Base-by-base conservation (phyloP, 2,113 vertebrate genomes). In the Siphamia tubifer region DNA sequence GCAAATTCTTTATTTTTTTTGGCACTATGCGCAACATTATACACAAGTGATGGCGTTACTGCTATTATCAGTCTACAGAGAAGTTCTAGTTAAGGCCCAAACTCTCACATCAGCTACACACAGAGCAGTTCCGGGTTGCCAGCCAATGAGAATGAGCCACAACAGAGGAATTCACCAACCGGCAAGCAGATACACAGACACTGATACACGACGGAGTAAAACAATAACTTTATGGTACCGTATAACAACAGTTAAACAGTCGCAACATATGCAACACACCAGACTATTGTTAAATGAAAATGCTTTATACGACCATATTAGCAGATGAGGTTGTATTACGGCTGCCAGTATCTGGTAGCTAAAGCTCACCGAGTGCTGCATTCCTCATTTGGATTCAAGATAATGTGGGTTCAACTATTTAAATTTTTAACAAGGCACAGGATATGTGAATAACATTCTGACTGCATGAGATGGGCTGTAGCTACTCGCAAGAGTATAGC, bases 81-180 rank as follows among this genome's bases (percentile, higher is more conserved):
- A 43, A 79, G n/a, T 68, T 68, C 55, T 72, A 38, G 52, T 61
- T 66, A 48, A 84, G 77, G 73, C 76, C 75, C 58, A 15, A 70
- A 56, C 28, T 60, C 68, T 38, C 45, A 32, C 23, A 67, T 58
- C 20, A 73, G 47, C 61, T 61, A 53, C 32, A n/a, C 38, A 43
- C 2, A 25, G 27, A 36, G 23, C 45, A 93, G 78, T 95, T 95
- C 95, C 94, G 94, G 92, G 92, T 93, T 89, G 47, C 82, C 84
- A 93, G 83, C 96, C 96, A 96, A 96, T 96, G 65, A 86, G 85
- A 93, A 89, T 90, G 81, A 88, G 95, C 92, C 96, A 97, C 96
- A 96, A 93, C 96, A 94, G 91, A 95, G 88, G 64, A 87, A 61
- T 85, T 88, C 71, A 78, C 92, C 91, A 93, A 91, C 85, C 90